Evolutionary conservation across 92 coral and sea anemone genomes (phyloP), one percentile per base, ranked within the genome.

Genomic region (Pocillopora meandrina): DNA sequence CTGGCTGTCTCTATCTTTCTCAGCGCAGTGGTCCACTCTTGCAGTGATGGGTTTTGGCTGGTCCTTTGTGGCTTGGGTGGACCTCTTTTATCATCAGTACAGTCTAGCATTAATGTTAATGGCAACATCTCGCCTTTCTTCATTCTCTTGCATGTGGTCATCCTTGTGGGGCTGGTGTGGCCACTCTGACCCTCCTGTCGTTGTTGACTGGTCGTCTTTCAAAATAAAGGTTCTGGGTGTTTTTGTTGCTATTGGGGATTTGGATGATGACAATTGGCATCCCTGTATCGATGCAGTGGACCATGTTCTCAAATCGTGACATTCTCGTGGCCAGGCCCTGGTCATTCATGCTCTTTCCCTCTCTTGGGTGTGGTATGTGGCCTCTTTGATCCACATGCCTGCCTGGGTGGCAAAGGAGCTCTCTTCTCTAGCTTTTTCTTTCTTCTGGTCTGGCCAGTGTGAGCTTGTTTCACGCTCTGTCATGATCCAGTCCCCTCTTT

Each of bases 141-240:
- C 16, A n/a, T 62, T 87, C 0, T 16, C 16, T 0, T 62, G 67
- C 36, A 79, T 85, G 0, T 21, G 0, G 20, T 1, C 61, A 60
- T 12, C 0, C 61, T 78, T 82, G 5, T 86, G 92, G 0, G 15
- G 79, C 0, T 88, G 92, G 89, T 5, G 74, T 0, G 13, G 42
- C 3, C 66, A 79, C 9, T 0, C 55, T 0, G 69, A 66, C 17
- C 0, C 56, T 3, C 89, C 89, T 1, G 35, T 89, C 5, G 23
- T 19, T 0, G 20, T 84, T 0, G 0, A 13, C 0, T 89, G 90
- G 92, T 62, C 90, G 0, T 34, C 76, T 18, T 7, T 0, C 2
- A 71, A 23, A 8, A 70, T 89, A 2, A 83, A 76, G 2, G 55
- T 79, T 7, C 61, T 89, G 2, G 89, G 92, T 0, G 76, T 69